Conservation (phyloP, 2,888 invertebrate species). For the Limnephilus marmoratus region DNA sequence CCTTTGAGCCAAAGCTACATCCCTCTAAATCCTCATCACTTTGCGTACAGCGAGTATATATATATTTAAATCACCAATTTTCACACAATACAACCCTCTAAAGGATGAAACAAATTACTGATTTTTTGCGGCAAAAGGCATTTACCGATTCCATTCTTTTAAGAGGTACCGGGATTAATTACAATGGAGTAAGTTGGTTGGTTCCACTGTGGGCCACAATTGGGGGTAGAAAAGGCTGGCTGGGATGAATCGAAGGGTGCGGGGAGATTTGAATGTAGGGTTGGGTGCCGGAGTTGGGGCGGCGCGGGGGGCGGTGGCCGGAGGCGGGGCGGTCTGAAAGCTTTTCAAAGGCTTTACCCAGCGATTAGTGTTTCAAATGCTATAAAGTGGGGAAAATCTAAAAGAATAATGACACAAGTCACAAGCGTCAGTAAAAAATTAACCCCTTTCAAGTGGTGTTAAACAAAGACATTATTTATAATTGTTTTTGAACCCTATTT, state of each 20-base stretch:
- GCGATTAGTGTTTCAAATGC: slow-evolving; percentile 64
- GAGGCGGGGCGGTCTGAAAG: slow-evolving; percentile 55
- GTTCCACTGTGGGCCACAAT: slow-evolving; percentile 54
- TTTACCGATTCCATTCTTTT: slow-evolving; percentile 62
- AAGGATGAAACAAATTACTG: slow-evolving; percentile 64
- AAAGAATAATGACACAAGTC: slow-evolving; percentile 62
- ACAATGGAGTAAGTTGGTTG: slow-evolving; percentile 63
- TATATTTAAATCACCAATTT: slow-evolving; percentile 62
- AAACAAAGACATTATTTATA: slow-evolving; percentile 27
- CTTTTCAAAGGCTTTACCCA: slow-evolving; percentile 62
- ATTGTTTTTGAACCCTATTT: not conserved
- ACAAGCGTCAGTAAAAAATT: slow-evolving; percentile 44
- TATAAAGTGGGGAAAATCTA: slow-evolving; percentile 62
- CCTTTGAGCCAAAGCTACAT: not conserved
- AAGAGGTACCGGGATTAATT: slow-evolving; percentile 63
- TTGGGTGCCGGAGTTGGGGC: slow-evolving; percentile 7
- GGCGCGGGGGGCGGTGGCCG: not conserved
- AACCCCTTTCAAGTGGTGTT: slow-evolving; percentile 14
- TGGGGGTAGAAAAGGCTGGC: slow-evolving; percentile 51
- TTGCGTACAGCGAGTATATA: slow-evolving; percentile 36
- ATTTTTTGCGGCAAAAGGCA: slow-evolving; percentile 60
- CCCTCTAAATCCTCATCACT: slow-evolving; percentile 22
- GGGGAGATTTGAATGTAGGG: slow-evolving; percentile 23
- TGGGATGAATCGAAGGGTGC: slow-evolving; percentile 31
- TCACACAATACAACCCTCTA: slow-evolving; percentile 61